Evolutionary conservation across 1,140 invertebrate species (phyloP), one percentile per base, ranked within the genome.

Genomic region (Pachypsylla venusta): DNA sequence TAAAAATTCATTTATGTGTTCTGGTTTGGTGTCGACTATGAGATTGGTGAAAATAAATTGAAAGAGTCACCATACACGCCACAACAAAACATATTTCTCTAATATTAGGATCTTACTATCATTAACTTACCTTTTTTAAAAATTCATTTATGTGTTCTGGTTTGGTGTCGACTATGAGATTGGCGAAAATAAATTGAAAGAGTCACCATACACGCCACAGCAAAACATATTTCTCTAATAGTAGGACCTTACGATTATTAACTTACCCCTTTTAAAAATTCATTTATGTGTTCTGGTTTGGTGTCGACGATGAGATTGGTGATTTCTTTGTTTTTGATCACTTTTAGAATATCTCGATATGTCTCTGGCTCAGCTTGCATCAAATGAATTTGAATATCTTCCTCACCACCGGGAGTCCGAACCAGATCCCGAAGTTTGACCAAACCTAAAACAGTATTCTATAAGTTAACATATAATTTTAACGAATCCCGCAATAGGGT

Each of bases 251-350:
- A n/a, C n/a, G n/a, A n/a, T n/a, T n/a, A n/a, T n/a, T n/a, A n/a
- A 67, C 69, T 74, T 72, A 82, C 80, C 67, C 75, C 76, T 65
- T 74, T 74, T 40, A 82, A 68, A 70, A 82, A 79, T 64, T 74
- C 72, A 65, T 79, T 75, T 70, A 81, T 76, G 65, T 80, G 74
- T 62, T 74, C 70, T 0, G 76, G 70, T 60, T 74, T 76, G 4
- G 78, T 80, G 65, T 82, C 80, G 19, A 81, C 75, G 48, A 82
- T 74, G 48, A 81, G 64, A 66, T 80, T 80, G 61, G 74, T 74
- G 59, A 81, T 78, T 63, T 79, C 78, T 63, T 79, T 76, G 61
- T 66, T 73, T 67, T 80, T 79, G 60, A 81, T 76, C 61, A 81
- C 79, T 39, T 72, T 72, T 1, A 82, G 71, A 22, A 80, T 76